Evolutionary conservation across 2,113 vertebrate species (phyloP).

Genomic region (Phalacrocorax brasilianus): DNA sequence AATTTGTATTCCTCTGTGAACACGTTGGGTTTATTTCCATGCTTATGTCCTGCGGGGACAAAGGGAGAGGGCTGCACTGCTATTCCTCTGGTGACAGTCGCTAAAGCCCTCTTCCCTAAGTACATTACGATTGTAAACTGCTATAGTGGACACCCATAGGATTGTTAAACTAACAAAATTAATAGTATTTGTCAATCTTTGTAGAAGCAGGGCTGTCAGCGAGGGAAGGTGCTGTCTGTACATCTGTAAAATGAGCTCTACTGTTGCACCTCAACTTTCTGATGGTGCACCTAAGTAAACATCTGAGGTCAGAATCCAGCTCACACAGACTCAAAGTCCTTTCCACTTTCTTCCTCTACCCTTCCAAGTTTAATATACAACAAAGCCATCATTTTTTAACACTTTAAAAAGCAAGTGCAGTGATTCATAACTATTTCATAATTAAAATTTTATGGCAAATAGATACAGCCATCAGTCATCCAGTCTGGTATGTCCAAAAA

Average conservation of each 20-base stretch:
- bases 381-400: neutral
- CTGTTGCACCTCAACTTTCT: neutral
- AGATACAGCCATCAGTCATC: slow-evolving; percentile 9
- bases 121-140: accelerated
- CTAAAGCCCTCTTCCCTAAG: neutral
- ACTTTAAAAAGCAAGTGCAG: neutral
- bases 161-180: accelerated
- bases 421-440: slow-evolving; percentile 6
- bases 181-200: neutral
- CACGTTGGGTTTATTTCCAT: accelerated
- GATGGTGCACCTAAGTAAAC: neutral
- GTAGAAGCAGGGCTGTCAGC: neutral
- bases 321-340: neutral
- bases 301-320: neutral
- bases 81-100: accelerated
- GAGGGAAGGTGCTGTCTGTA: neutral
- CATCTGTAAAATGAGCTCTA: neutral
- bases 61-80: neutral
- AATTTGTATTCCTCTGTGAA: neutral
- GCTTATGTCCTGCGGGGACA: accelerated
- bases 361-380: neutral
- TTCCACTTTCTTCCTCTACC: neutral
- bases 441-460: slow-evolving; percentile 40
- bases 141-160: neutral
- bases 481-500: neutral